Conservation (phyloP, 2,797 vertebrate species). For the Cottoperca gobio region DNA sequence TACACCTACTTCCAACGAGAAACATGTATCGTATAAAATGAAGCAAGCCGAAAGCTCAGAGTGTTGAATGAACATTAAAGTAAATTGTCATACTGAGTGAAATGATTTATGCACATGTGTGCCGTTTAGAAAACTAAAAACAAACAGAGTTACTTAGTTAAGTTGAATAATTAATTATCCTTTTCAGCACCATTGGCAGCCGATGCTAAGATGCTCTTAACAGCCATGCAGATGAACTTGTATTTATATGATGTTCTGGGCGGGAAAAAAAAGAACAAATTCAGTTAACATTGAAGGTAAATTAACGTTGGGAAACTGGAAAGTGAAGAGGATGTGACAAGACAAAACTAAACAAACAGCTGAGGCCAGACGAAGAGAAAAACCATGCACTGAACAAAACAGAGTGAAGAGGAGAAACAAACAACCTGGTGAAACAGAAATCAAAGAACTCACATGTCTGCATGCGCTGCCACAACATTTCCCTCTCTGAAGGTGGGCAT, state of each 20-base stretch:
- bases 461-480: slow-evolving; percentile 86
- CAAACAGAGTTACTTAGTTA: background rate
- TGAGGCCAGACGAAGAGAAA: slow-evolving; percentile 1
- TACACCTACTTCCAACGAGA: background rate
- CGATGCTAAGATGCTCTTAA: background rate
- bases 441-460: slow-evolving; percentile 87
- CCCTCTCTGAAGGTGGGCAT: slow-evolving; percentile 86
- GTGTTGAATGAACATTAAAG: background rate
- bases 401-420: slow-evolving; percentile 9
- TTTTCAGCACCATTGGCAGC: slow-evolving; percentile 10
- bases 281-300: background rate
- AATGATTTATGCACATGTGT: background rate
- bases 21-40: background rate
- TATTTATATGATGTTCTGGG: background rate
- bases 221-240: background rate
- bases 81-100: background rate
- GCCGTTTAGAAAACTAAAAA: background rate
- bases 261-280: background rate
- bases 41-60: background rate
- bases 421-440: slow-evolving; percentile 26
- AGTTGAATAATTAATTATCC: background rate
- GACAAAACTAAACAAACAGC: background rate
- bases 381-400: too few species aligned
- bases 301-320: background rate
- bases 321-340: background rate